These are phyloP conservation scores for Crocodylus rhombifer DNA, from an alignment of 2,797 vertebrate species.

Conservation along the genomic window DNA sequence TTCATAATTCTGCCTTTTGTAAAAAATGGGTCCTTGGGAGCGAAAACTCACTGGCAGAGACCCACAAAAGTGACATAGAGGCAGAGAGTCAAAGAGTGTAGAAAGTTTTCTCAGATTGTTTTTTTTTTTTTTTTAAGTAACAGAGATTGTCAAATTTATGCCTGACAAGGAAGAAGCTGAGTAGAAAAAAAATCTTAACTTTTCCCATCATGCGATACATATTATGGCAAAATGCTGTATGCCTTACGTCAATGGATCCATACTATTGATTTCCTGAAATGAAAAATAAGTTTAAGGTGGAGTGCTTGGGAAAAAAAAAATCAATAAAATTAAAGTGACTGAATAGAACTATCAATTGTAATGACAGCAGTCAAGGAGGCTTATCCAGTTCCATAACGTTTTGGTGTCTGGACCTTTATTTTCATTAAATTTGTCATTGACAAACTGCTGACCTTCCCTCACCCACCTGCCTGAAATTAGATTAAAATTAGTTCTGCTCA, in stretches of 20 bases:
- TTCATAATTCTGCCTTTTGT: constrained; percentile 16
- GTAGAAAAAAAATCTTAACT: background rate
- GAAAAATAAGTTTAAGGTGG: constrained; percentile 78
- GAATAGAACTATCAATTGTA: constrained; percentile 76
- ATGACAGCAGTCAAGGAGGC: constrained; percentile 68
- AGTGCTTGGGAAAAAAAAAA: constrained; percentile 55
- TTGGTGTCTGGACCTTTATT: constrained; percentile 65
- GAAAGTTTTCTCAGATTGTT: constrained; percentile 25
- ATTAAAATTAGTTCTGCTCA: constrained; percentile 54
- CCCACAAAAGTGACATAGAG: background rate
- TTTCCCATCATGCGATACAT: constrained; percentile 46
- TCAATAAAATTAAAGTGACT: constrained; percentile 76
- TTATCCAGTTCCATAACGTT: constrained; percentile 69
- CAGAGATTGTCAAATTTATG: constrained; percentile 23
- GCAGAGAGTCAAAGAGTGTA: constrained; percentile 19
- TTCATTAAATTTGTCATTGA: constrained; percentile 71
- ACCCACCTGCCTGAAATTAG: constrained; percentile 53
- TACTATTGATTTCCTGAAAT: constrained; percentile 72
- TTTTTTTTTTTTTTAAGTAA: constrained; percentile 7
- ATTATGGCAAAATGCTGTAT: constrained; percentile 56
- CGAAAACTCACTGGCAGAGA: background rate
- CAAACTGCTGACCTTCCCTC: constrained; percentile 63
- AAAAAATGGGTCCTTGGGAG: background rate
- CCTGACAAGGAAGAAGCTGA: constrained; percentile 10
- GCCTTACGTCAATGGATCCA: constrained; percentile 73